Conservation (phyloP, 2,797 vertebrate genomes). For the Falco peregrinus region DNA sequence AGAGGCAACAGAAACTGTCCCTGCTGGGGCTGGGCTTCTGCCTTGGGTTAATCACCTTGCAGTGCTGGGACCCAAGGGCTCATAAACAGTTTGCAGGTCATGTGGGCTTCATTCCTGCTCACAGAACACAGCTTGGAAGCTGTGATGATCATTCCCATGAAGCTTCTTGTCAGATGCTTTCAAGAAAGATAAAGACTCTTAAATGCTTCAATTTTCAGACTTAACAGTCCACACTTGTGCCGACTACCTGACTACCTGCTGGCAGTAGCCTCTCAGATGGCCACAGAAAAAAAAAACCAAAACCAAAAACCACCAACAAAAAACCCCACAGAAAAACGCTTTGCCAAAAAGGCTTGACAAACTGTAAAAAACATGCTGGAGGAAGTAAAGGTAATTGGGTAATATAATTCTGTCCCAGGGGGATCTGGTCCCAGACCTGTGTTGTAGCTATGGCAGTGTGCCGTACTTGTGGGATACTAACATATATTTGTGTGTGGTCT, state of each 20-base stretch:
- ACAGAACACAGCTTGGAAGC: background rate
- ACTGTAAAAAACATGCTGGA: background rate
- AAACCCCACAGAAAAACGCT: background rate
- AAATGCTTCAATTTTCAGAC: background rate
- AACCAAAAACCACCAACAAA: background rate
- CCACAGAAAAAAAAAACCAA: background rate
- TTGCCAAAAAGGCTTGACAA: background rate
- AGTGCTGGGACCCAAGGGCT: background rate
- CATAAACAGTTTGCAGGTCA: background rate
- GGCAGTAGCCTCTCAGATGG: background rate
- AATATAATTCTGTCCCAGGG: background rate
- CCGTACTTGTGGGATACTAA: background rate
- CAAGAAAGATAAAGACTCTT: background rate
- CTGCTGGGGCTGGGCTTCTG: background rate
- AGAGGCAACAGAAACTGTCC: background rate
- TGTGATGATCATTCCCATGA: background rate
- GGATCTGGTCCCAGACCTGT: background rate
- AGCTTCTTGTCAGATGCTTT: background rate
- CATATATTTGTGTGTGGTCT: background rate
- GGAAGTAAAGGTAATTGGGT: background rate
- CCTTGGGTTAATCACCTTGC: background rate
- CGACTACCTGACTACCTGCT: background rate
- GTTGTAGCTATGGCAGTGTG: background rate
- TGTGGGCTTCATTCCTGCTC: background rate
- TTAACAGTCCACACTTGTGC: background rate